Evolutionary conservation across 2,888 invertebrate genomes (phyloP).

Genomic region (Tetragnatha montana): DNA sequence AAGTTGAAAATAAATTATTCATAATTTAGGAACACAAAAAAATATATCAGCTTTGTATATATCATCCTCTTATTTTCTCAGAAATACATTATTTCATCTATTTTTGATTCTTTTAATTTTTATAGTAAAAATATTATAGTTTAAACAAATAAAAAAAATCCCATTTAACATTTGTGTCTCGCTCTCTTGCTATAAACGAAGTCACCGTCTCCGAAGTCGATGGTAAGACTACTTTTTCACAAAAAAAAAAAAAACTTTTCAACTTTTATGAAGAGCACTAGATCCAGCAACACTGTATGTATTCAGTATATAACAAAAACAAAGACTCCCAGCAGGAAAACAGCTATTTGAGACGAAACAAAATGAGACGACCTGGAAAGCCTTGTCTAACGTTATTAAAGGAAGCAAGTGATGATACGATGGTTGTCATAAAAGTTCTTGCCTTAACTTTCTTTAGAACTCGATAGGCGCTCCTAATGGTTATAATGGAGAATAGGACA

Average conservation of each 20-base stretch:
- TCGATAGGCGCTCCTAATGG: slow-evolving; percentile 58
- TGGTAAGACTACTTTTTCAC: too few species aligned
- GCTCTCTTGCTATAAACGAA: too few species aligned
- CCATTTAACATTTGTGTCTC: too few species aligned
- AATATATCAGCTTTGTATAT: too few species aligned
- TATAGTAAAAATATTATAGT: too few species aligned
- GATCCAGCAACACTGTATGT: neutral
- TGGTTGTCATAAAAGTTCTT: slow-evolving; percentile 65
- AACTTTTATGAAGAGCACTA: neutral
- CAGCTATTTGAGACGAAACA: slow-evolving; percentile 44
- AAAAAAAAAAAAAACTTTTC: neutral
- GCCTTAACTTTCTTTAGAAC: slow-evolving; percentile 41
- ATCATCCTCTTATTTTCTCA: too few species aligned
- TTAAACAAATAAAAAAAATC: too few species aligned
- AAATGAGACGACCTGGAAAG: slow-evolving; percentile 52
- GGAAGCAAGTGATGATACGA: slow-evolving; percentile 48
- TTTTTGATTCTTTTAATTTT: too few species aligned
- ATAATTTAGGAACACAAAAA: too few species aligned
- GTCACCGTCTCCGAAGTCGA: too few species aligned
- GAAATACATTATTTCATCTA: too few species aligned
- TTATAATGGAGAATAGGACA: slow-evolving; percentile 38
- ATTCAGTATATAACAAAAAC: slow-evolving; percentile 4
- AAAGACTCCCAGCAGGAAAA: slow-evolving; percentile 28
- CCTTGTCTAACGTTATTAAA: slow-evolving; percentile 54
- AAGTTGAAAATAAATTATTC: too few species aligned